A percentile compares a stretch with the other conserved stretches of the same genome.
phyloP scores from a whole-genome alignment of 2,888 invertebrate species.

The Vandiemenella viatica region DNA sequence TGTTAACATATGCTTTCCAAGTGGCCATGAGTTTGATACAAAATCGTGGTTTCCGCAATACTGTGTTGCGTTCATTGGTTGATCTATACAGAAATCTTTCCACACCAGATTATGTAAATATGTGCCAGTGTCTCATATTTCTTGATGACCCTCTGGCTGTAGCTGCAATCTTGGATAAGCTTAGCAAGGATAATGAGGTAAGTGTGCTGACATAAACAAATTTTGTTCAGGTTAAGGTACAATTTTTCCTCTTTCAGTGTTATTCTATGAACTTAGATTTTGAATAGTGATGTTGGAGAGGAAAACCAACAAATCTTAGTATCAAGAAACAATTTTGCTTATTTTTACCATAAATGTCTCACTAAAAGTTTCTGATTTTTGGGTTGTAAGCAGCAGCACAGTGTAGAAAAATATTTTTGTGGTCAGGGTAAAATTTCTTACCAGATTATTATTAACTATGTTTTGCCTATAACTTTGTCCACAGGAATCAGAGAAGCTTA shows the following conservation, averaged over 20 bases:
- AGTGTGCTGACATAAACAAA: constrained; percentile 8
- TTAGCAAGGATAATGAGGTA: constrained; percentile 59
- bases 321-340: neutral
- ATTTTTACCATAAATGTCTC: neutral
- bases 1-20: constrained; percentile 90
- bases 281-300: neutral
- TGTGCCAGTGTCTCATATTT: constrained; percentile 96
- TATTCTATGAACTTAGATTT: neutral
- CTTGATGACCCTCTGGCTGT: constrained; percentile 87
- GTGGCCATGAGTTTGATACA: constrained; percentile 94
- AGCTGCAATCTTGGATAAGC: constrained; percentile 79
- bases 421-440: too few species aligned
- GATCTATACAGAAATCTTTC: constrained; percentile 75
- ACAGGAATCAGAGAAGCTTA: too few species aligned
- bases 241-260: neutral
- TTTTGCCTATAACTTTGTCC: too few species aligned
- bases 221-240: neutral
- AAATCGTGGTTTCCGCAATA: constrained; percentile 82
- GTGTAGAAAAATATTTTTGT: neutral
- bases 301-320: neutral
- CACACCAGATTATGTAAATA: constrained; percentile 92
- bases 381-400: neutral
- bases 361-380: neutral
- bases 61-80: constrained; percentile 76
- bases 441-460: too few species aligned